phyloP scores from a whole-genome alignment of 2,888 invertebrate species.

The Tricholauxania praeusta region DNA sequence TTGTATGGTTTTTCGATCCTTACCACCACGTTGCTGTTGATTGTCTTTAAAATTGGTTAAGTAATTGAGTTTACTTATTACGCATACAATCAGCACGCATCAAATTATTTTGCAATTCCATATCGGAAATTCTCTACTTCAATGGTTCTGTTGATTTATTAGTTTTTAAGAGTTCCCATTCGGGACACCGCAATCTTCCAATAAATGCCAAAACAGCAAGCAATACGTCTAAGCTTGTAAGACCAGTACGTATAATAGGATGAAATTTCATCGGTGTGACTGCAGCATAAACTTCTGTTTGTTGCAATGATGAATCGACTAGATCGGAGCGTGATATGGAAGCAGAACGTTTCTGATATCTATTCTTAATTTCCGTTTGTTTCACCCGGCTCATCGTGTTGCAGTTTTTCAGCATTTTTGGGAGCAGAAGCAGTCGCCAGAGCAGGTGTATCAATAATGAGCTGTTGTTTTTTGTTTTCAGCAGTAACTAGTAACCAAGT shows the following conservation, averaged over 20 bases:
- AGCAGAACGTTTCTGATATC: constrained; percentile 30
- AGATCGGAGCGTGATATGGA: not conserved
- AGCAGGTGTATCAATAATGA: too few species aligned
- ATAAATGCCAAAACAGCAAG: constrained; percentile 58
- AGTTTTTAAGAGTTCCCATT: constrained; percentile 49
- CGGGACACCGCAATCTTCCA: constrained; percentile 57
- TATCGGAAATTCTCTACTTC: too few species aligned
- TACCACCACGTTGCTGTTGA: too few species aligned
- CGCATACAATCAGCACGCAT: too few species aligned
- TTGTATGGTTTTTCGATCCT: too few species aligned
- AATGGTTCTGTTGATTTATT: constrained; percentile 45
- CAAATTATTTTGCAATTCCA: too few species aligned
- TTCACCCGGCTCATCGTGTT: constrained; percentile 7
- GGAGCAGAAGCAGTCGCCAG: constrained; percentile 19
- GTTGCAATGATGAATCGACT: constrained; percentile 18
- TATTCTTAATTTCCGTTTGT: constrained; percentile 30
- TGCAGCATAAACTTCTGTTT: too few species aligned
- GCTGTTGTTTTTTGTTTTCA: constrained; percentile 42
- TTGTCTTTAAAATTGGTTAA: too few species aligned
- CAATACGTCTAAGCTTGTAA: constrained; percentile 53
- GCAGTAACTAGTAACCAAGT: constrained; percentile 63
- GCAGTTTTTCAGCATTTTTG: constrained; percentile 10
- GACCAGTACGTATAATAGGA: constrained; percentile 52
- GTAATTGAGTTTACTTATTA: too few species aligned
- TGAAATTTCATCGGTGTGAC: too few species aligned